Evolutionary conservation across 2,797 vertebrate species (phyloP).

Genomic region (Cercopithecus diana): DNA sequence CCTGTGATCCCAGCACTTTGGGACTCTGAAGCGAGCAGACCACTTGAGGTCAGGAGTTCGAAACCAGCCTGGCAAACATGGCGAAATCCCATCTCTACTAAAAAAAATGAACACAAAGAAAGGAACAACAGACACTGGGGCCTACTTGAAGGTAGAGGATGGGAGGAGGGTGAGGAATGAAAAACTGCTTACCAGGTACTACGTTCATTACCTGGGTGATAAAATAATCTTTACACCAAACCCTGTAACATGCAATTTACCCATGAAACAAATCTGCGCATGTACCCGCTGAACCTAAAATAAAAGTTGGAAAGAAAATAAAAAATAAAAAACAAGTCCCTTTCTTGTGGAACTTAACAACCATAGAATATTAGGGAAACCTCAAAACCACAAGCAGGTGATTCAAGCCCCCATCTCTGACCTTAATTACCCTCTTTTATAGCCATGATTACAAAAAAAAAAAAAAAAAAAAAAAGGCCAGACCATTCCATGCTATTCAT

Average conservation of each 20-base stretch:
- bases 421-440: slow-evolving; percentile 11
- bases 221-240: not conserved
- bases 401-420: not conserved
- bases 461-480: no score
- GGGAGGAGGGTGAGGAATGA: not conserved
- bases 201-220: not conserved
- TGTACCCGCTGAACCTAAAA: not conserved
- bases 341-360: not conserved
- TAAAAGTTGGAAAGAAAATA: not conserved
- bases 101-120: not conserved
- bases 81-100: no score
- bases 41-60: no score
- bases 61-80: no score
- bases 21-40: no score
- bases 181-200: not conserved
- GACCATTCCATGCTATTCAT: slow-evolving; percentile 77
- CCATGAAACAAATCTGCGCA: not conserved
- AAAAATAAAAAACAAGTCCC: not conserved
- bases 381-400: not conserved
- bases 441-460: not conserved
- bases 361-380: not conserved
- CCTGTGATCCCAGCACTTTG: no score
- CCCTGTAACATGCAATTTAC: not conserved
- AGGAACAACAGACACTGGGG: not conserved
- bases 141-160: not conserved